These are phyloP conservation scores for Apodemia mormo DNA, from an alignment of 2,888 invertebrate species.

Conservation along the genomic window DNA sequence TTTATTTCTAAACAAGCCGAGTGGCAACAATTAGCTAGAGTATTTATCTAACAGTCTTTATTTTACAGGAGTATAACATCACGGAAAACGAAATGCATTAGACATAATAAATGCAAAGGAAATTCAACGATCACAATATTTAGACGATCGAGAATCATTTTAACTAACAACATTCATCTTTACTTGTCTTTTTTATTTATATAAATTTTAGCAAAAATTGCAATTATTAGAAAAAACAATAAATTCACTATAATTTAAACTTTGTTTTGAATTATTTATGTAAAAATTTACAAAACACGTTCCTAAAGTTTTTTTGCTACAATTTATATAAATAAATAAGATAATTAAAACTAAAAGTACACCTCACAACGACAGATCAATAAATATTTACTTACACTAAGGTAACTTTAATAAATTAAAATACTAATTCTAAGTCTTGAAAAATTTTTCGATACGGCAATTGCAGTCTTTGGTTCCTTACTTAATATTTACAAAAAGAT, in stretches of 20 bases:
- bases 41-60: constrained; percentile 79
- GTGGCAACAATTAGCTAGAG: constrained; percentile 70
- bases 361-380: constrained; percentile 59
- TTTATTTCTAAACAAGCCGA: constrained; percentile 64
- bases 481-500: constrained; percentile 55
- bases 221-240: no score
- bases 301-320: constrained; percentile 18
- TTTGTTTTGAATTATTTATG: no score
- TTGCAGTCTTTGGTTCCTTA: constrained; percentile 77
- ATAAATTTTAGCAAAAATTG: background rate
- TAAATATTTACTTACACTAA: constrained; percentile 75
- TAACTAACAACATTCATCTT: background rate
- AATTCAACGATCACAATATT: constrained; percentile 45
- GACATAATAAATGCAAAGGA: constrained; percentile 58
- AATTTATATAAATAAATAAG: constrained; percentile 28
- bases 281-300: no score
- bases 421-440: constrained; percentile 34
- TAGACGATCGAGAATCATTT: constrained; percentile 40
- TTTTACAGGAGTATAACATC: constrained; percentile 76
- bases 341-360: constrained; percentile 40
- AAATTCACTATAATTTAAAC: no score
- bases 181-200: background rate
- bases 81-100: constrained; percentile 71
- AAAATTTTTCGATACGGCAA: constrained; percentile 39
- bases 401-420: constrained; percentile 79